Evolutionary conservation across 2,113 vertebrate species (phyloP).

Genomic region (Parus major): DNA sequence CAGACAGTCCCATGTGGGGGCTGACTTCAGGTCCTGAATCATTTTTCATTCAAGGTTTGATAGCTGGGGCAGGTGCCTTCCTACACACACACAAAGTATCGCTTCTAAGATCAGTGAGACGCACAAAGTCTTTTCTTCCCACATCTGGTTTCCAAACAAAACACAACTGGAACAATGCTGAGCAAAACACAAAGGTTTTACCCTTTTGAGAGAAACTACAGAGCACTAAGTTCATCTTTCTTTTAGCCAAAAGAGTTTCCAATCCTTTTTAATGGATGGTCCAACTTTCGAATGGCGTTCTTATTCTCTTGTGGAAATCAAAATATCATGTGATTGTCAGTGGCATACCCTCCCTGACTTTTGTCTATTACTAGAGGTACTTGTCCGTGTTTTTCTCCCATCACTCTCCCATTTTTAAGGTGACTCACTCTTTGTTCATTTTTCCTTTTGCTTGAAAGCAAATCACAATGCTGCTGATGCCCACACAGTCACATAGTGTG

Average conservation of each 20-base stretch:
- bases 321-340: neutral
- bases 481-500: neutral
- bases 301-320: neutral
- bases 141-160: neutral
- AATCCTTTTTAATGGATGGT: neutral
- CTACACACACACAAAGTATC: neutral
- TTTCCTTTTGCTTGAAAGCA: neutral
- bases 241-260: neutral
- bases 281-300: neutral
- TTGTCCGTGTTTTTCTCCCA: neutral
- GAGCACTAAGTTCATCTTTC: neutral
- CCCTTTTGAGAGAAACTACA: neutral
- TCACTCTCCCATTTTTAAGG: neutral
- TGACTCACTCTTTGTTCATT: neutral
- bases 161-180: neutral
- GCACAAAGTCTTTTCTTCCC: no score
- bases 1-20: fast-evolving
- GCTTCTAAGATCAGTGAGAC: neutral
- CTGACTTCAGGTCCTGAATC: neutral
- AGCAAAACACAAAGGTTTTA: neutral
- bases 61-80: neutral
- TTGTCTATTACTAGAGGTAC: neutral
- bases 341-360: neutral
- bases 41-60: neutral
- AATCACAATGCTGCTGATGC: neutral